Conservation (phyloP, 2,113 vertebrate genomes). For the Cebus imitator region DNA sequence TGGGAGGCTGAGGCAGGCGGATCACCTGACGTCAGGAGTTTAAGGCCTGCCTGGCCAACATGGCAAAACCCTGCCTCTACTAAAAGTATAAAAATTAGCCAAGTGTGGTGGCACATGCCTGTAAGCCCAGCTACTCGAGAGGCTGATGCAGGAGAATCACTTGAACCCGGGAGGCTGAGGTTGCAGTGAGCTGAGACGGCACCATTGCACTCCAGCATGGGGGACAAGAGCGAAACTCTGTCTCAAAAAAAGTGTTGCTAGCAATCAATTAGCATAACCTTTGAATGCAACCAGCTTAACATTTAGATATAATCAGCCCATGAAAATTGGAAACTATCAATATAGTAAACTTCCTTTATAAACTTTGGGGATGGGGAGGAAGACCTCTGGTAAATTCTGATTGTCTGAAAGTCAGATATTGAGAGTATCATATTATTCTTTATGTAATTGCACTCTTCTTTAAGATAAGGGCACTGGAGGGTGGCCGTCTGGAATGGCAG, state of each 20-base stretch:
- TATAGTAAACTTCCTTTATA: not conserved
- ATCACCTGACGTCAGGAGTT: no score
- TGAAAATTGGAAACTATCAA: not conserved
- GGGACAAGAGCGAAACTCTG: no score
- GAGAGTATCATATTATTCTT: not conserved
- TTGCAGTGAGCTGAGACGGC: no score
- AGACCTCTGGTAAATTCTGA: not conserved
- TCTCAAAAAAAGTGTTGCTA: not conserved
- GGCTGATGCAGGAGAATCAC: no score
- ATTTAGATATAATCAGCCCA: not conserved
- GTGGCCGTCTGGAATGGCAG: not conserved
- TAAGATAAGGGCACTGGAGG: not conserved
- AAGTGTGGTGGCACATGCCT: no score
- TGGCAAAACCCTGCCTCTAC: no score
- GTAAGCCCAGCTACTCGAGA: no score
- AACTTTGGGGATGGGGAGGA: not conserved
- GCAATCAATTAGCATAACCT: conserved; percentile 4
- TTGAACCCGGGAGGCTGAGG: no score
- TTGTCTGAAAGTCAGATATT: not conserved
- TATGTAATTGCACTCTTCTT: not conserved
- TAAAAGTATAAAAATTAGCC: no score
- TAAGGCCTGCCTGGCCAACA: no score
- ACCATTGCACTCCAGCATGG: no score
- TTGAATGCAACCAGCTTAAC: not conserved
- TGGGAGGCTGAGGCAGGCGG: no score